Evolutionary conservation across 2,113 vertebrate species (phyloP).

Genomic region (Crocuta crocuta): DNA sequence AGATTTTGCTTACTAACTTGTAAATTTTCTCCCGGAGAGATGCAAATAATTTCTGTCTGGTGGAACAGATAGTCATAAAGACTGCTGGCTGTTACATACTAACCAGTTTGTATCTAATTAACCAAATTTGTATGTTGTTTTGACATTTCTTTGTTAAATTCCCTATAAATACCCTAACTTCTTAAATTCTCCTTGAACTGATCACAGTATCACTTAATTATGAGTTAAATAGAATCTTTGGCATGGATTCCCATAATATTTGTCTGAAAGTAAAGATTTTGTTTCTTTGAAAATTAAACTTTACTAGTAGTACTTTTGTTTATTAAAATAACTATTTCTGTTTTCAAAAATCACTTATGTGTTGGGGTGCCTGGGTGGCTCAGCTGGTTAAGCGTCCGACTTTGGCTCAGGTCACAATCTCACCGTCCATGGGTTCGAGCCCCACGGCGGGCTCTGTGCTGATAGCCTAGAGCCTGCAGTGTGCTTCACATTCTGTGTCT

Average conservation of each 20-base stretch:
- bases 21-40: background rate
- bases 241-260: background rate
- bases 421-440: too few relatives aligned
- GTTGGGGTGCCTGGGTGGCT: too few relatives aligned
- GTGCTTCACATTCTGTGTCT: too few relatives aligned
- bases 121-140: background rate
- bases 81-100: conserved; percentile 28
- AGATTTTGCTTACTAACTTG: background rate
- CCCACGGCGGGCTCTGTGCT: too few relatives aligned
- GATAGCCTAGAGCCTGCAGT: too few relatives aligned
- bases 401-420: too few relatives aligned
- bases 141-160: conserved; percentile 13
- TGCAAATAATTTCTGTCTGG: background rate
- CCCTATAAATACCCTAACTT: background rate
- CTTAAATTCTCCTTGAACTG: background rate
- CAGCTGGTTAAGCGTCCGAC: too few relatives aligned
- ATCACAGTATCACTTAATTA: background rate
- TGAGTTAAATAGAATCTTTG: background rate
- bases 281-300: background rate
- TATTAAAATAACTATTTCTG: conserved; percentile 6
- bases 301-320: background rate
- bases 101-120: conserved; percentile 21
- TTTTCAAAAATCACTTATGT: background rate
- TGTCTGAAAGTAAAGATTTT: background rate
- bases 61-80: background rate